Evolutionary conservation across 2,113 vertebrate species (phyloP), one percentile per base, ranked within the genome.

Genomic region (Lampris incognitus): DNA sequence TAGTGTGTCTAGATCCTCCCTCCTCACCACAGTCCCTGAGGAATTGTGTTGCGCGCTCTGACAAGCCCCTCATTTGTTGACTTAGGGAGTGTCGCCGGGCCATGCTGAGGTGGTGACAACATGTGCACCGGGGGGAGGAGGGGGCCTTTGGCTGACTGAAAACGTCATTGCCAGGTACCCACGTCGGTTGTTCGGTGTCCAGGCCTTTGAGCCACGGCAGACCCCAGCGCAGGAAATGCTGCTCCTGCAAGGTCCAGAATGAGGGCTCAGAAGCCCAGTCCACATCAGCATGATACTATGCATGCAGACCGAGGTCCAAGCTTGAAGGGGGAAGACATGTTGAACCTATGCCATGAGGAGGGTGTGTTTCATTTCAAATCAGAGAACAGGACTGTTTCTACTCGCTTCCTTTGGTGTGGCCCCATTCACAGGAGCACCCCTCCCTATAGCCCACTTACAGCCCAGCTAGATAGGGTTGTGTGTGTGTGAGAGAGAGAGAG

Each of bases 51-150:
- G 85, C 88, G 88, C 87, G 89, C 90, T 92, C 89, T 86, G 90
- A 92, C 87, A 90, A 89, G 88, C 88, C 85, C 87, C 87, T 91
- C 89, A 85, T 91, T 90, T 94, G 91, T 94, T 93, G 92, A 93
- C 91, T 89, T 88, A 92, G 89, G 92, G 92, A 91, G 93, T 93
- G 94, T 91, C 90, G 82, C 91, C 81, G 76, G 86, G 87, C 86
- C 87, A 85, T 78, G 89, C 82, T 87, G 90, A 88, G 88, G 92
- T 89, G 92, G 91, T 90, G 92, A 91, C 87, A 91, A 77, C 72
- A 74, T 85, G 76, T 85, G 79, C 71, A 52, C 78, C 57, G 72
- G 55, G 24, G 44, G n/a, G 58, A 73, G 63, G 67, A 41, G 66
- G 78, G 71, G 82, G 84, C 64, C 74, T 55, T 62, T 68, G 5